These are phyloP conservation scores for Prostheceraeus crozeri DNA, from an alignment of 2,888 invertebrate species.

Conservation along the genomic window DNA sequence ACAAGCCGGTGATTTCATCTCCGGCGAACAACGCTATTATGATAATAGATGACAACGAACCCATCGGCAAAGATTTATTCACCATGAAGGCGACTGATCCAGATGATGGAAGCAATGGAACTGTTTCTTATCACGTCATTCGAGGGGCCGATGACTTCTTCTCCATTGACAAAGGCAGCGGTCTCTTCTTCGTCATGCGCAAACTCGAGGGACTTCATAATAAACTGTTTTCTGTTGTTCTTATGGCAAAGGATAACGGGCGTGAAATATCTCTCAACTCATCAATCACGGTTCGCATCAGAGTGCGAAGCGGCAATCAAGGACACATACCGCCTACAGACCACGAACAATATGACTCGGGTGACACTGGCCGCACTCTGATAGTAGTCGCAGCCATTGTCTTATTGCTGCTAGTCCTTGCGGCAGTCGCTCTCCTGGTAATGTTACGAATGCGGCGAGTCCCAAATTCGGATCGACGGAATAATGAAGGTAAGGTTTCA, in stretches of 20 bases:
- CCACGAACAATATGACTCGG: no score
- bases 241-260: slow-evolving; percentile 6
- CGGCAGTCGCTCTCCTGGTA: no score
- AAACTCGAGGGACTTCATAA: no score
- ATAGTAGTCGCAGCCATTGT: no score
- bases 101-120: slow-evolving; percentile 35
- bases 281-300: slow-evolving; percentile 18
- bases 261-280: background rate
- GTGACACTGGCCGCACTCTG: no score
- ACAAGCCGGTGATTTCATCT: slow-evolving; percentile 27
- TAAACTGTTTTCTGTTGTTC: no score
- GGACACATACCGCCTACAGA: no score
- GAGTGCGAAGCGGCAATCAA: no score
- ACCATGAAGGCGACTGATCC: slow-evolving; percentile 28
- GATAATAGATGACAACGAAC: slow-evolving; percentile 19
- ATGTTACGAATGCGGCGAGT: no score
- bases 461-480: no score
- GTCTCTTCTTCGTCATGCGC: slow-evolving; percentile 10
- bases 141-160: background rate
- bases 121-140: slow-evolving; percentile 27
- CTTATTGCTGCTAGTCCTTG: no score
- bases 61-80: slow-evolving; percentile 16
- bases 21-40: slow-evolving; percentile 12
- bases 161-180: slow-evolving; percentile 2
- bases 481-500: no score